Base-by-base conservation (phyloP, 2,797 vertebrate species). In the Alfaro cultratus region DNA sequence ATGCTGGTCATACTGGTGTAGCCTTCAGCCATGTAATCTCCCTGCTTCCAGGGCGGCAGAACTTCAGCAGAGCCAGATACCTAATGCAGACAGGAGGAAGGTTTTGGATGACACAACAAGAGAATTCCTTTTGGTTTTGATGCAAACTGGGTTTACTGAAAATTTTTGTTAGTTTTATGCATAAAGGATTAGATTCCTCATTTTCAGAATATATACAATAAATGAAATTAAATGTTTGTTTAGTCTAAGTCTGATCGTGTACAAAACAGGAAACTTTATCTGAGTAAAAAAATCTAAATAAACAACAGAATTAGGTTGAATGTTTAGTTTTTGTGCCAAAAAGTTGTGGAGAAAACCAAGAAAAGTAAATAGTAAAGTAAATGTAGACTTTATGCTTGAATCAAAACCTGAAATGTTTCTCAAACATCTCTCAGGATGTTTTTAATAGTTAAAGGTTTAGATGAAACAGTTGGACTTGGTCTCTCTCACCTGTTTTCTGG, bases 31-130 rank as follows among this genome's bases (percentile, higher is more conserved):
- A 90, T 2, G 0, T 96, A 97, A 75, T 95, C 97, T 49, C 94
- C 97, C 85, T 97, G 97, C 85, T 97, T 99, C 98, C 98, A 99
- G 39, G 98, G 98, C 0, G 98, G 98, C 81, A 96, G 95, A 29
- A 98, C 97, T 74, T 99, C 98, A 0, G 96, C 75, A 41, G 94
- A 93, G 72, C 82, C 85, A 0, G 55, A 78, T 1, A 95, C 46
- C 88, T 97, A 89, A 39, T 15, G 3, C 6, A 46, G 5, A 11
- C 5, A 43, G 4, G 12, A 21, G 2, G 18, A 60, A 73, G 46
- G 67, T 79, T 67, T 9, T 9, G 21, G 36, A 23, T 68, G 18
- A 39, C 34, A 16, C 64, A 39, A 36, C 9, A 26, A 68, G 10
- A 26, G 23, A 70, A 64, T 4, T 2, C 1, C 10, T 11, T 41